A percentile compares a stretch with the other conserved stretches of the same genome.
These are phyloP conservation scores for Oreortyx pictus DNA, from an alignment of 2,797 vertebrate genomes.

Conservation along the genomic window DNA sequence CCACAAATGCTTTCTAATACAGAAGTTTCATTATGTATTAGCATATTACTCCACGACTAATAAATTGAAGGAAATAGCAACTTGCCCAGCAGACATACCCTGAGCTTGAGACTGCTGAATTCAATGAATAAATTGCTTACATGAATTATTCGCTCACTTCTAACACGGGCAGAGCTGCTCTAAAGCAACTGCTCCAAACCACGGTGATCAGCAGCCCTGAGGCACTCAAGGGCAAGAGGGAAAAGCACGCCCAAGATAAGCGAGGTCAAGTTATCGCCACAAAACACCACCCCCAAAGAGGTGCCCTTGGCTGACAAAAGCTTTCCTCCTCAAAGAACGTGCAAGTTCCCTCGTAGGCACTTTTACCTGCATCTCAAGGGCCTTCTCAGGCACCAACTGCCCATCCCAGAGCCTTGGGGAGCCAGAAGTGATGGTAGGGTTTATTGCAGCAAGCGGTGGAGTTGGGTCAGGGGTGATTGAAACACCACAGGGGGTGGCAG, in stretches of 20 bases:
- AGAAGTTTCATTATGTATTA: neutral
- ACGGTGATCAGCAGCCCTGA: accelerated
- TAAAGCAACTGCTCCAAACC: neutral
- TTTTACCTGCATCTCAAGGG: neutral
- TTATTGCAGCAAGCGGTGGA: accelerated
- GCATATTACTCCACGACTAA: neutral
- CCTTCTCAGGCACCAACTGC: neutral
- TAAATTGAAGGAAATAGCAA: slow-evolving; percentile 32
- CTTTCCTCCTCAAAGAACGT: neutral
- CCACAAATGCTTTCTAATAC: neutral
- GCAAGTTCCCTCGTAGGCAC: neutral
- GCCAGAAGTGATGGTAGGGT: accelerated
- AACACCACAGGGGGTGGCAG: neutral
- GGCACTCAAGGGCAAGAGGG: neutral
- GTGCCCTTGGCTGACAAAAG: neutral
- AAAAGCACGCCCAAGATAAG: neutral
- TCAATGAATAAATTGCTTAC: slow-evolving; percentile 35
- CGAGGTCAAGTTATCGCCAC: neutral
- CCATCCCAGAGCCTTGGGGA: neutral
- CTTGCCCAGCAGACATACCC: slow-evolving; percentile 23
- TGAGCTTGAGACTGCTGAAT: neutral
- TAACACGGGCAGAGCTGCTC: accelerated
- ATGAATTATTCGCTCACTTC: slow-evolving; percentile 10
- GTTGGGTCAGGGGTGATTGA: neutral
- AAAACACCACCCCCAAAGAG: neutral